Evolutionary conservation across 2,113 vertebrate species (phyloP), one percentile per base, ranked within the genome.

Genomic region (Litocranius walleri): DNA sequence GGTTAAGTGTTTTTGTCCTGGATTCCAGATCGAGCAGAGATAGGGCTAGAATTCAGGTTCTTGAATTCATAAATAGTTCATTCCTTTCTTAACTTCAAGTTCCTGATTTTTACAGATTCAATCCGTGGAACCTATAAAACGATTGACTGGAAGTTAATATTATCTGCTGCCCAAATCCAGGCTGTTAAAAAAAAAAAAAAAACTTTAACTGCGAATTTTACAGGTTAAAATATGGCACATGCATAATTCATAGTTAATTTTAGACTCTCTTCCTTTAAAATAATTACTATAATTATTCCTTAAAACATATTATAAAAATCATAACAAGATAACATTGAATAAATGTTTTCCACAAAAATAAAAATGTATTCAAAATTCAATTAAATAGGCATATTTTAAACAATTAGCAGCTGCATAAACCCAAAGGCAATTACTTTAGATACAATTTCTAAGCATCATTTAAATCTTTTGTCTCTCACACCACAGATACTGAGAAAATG

Each of bases 351-450:
- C 67, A 57, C 50, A 89, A 89, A 82, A 94, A 87, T 80, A 92
- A 61, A 87, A 62, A 92, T 86, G 8, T 33, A 61, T 85, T 89
- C 67, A 95, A 56, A 94, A 87, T 43, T 56, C 30, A 91, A 88
- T 87, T 71, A 97, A 64, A 77, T 4, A 84, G 62, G 61, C 40
- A 95, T 30, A 90, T 90, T 95, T 96, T 78, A 89, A 95, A 96
- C 5, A 93, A 40, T 88, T 16, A 93, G 77, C 64, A 71, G 86
- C 62, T 93, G 25, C 89, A 54, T 77, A 97, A 95, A 87, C 48
- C 71, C 93, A 97, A 96, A 91, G 30, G 29, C 48, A 94, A 85
- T 95, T 94, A 95, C 56, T 96, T 93, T 88, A 80, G 45, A 95
- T 82, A 77, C 45, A 82, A 90, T 90, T 97, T 84, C 80, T 92